Base-by-base conservation (phyloP, 2,888 invertebrate genomes). In the Xestia rhomboidea region DNA sequence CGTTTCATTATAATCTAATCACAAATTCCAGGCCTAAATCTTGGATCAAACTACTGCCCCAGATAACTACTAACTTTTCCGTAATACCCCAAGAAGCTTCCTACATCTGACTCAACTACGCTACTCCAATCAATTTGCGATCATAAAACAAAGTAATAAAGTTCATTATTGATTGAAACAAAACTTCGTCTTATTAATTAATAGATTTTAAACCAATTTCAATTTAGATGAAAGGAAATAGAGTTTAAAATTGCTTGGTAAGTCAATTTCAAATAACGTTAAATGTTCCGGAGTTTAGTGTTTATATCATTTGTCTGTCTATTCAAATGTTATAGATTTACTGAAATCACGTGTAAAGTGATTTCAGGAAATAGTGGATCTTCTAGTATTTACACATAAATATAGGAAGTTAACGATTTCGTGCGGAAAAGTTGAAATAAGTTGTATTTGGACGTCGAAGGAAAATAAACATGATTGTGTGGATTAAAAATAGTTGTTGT, bases 231-330 rank as follows among this genome's bases (percentile, higher is more conserved):
- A n/a, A 13, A 54, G 1, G n/a, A 0, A 21, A 66, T 70, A 85
- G 68, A 49, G 73, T 71, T 49, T 21, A 38, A 60, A 74, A 62
- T 80, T 38, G 66, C 10, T 54, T 60, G 60, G 24, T 21, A 38
- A 54, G 1, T 34, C 44, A 13, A 57, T 66, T 74, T 63, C 38
- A 44, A 64, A 85, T 79, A 73, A 49, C 69, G 69, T 64, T 76
- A 60, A 76, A 69, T 67, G 63, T 54, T 73, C 24, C 6, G 13
- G 49, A 78, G 64, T 77, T 74, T 44, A 60, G 66, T 82, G 83
- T 85, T 87, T 87, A 73, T 60, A 68, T 82, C 41, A 76, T 49
- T 64, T 78, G 62, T 41, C 67, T 68, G 82, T 75, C 24, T 73
- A 57, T 70, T 73, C 4, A 51, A 73, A 68, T 79, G 46, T 44